These are phyloP conservation scores for Sitodiplosis mosellana DNA, from an alignment of 1,140 invertebrate genomes.

Conservation along the genomic window DNA sequence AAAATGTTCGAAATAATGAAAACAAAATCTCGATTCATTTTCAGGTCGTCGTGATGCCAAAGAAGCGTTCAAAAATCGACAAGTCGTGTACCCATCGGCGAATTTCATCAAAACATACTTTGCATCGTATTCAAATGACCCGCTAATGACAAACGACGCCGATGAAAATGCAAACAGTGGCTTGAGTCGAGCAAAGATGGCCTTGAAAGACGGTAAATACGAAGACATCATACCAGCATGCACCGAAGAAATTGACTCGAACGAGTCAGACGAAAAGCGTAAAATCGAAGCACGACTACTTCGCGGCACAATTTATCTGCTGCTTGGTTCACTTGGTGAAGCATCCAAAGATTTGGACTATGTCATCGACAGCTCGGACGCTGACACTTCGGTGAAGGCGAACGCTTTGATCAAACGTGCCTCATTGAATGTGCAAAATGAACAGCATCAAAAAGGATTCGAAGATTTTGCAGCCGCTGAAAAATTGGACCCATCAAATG, in stretches of 20 bases:
- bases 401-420: constrained; percentile 86
- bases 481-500: constrained; percentile 54
- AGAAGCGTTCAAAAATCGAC: constrained; percentile 44
- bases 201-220: constrained; percentile 49
- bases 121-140: constrained; percentile 67
- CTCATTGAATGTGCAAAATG: constrained; percentile 60
- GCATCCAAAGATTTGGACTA: constrained; percentile 50
- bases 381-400: constrained; percentile 41
- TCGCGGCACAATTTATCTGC: constrained; percentile 62
- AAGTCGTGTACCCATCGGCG: constrained; percentile 58
- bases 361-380: constrained; percentile 37
- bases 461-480: constrained; percentile 59
- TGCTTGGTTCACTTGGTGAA: constrained; percentile 49
- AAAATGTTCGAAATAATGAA: no score
- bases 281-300: constrained; percentile 51
- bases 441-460: constrained; percentile 50
- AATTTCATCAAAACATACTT: constrained; percentile 74
- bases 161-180: constrained; percentile 28
- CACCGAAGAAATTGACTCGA: constrained; percentile 58
- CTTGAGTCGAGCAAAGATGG: constrained; percentile 43
- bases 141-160: constrained; percentile 30
- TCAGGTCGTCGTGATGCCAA: constrained; percentile 48
- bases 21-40: neutral
- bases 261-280: constrained; percentile 29
- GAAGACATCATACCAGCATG: constrained; percentile 62